Conservation (phyloP, 2,888 invertebrate species). For the Machimus atricapillus region DNA sequence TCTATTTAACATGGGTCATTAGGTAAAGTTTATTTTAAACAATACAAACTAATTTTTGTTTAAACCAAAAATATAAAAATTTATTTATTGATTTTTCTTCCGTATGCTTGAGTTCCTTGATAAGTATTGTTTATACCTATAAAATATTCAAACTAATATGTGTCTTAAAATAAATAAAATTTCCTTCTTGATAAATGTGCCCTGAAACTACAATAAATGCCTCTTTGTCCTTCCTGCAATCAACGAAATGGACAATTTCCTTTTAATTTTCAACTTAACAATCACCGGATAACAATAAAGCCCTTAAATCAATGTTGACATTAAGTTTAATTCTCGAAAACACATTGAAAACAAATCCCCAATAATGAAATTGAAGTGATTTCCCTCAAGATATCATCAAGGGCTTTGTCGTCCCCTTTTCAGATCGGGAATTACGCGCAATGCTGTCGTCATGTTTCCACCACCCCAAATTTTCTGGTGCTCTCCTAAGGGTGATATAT, state of each 20-base stretch:
- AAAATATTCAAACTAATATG: no score
- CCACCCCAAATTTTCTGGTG: not conserved
- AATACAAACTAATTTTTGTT: no score
- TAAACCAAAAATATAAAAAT: no score
- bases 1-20: no score
- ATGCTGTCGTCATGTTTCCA: not conserved
- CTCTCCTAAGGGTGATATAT: not conserved
- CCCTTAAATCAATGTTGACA: slow-evolving; percentile 9
- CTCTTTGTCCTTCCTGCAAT: not conserved
- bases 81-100: no score
- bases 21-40: no score
- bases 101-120: no score
- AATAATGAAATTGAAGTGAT: not conserved
- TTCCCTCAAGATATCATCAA: not conserved
- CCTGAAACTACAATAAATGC: not conserved
- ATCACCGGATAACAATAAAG: slow-evolving; percentile 6
- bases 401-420: not conserved
- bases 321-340: not conserved
- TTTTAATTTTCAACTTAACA: not conserved
- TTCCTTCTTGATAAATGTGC: not conserved
- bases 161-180: not conserved
- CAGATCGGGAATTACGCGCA: not conserved
- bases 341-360: not conserved
- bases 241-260: not conserved
- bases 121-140: no score